phyloP scores from a whole-genome alignment of 1,140 invertebrate species.

The Drosophila kohkoa region DNA sequence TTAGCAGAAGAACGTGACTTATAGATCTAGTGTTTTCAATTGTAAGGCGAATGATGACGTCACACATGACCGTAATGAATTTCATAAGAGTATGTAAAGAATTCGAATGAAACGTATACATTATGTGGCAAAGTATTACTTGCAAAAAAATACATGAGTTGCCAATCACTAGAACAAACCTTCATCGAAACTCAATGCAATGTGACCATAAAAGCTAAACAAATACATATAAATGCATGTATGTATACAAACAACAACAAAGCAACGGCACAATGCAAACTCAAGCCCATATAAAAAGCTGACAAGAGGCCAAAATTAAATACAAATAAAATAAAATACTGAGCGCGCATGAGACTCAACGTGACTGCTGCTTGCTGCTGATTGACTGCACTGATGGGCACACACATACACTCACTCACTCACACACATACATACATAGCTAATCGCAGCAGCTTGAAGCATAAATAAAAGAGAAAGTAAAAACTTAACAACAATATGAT shows the following conservation, averaged over 20 bases:
- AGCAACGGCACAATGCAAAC: slow-evolving; percentile 43
- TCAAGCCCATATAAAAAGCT: slow-evolving; percentile 56
- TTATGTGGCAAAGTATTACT: slow-evolving; percentile 48
- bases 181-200: slow-evolving; percentile 58
- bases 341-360: slow-evolving; percentile 54
- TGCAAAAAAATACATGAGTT: slow-evolving; percentile 51
- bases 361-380: slow-evolving; percentile 46
- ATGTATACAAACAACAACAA: slow-evolving; percentile 10
- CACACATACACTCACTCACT: slow-evolving; percentile 25
- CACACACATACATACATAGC: slow-evolving; percentile 15
- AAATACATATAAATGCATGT: slow-evolving; percentile 25
- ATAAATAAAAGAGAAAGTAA: slow-evolving; percentile 83
- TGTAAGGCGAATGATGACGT: slow-evolving; percentile 29
- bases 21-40: not conserved
- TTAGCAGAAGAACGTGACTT: not conserved
- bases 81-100: slow-evolving; percentile 38
- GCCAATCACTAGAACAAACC: slow-evolving; percentile 52
- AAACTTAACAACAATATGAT: slow-evolving; percentile 58
- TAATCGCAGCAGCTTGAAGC: slow-evolving; percentile 43
- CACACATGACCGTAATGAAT: slow-evolving; percentile 22
- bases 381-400: slow-evolving; percentile 45
- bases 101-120: slow-evolving; percentile 10
- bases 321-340: slow-evolving; percentile 56
- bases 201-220: slow-evolving; percentile 58
- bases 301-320: slow-evolving; percentile 64